Base-by-base conservation (phyloP, 2,888 invertebrate genomes). In the Ochropleura plecta region DNA sequence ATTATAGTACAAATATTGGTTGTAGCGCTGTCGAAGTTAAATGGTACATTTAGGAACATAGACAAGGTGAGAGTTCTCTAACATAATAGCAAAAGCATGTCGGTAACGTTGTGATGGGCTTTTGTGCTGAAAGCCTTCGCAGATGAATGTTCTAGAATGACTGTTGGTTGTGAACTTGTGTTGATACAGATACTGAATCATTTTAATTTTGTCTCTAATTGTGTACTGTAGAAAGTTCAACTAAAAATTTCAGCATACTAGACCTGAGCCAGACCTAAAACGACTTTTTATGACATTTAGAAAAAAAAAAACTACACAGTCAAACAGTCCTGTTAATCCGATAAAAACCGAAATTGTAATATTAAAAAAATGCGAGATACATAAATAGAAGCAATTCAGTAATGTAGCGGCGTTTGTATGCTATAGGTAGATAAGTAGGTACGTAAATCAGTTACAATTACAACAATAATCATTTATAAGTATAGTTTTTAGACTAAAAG, bases 401-500 rank as follows among this genome's bases (percentile, higher is more conserved):
- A 82, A 79, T 73, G 73, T 85, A 59, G 87, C 84, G 79, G 84
- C 68, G 70, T 72, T 66, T 76, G 79, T 82, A 76, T 81, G 76
- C 74, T 79, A 73, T 78, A 73, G 63, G 72, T 81, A 73, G 83
- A 87, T 81, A 87, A 79, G 80, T 90, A 89, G 88, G 89, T 90
- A 89, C 88, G 88, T 88, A 86, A 82, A 88, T 89, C 88, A 89
- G 88, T 91, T 91, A 92, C 86, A 88, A 88, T 89, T 89, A 86
- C 90, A 88, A 91, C 91, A 89, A 90, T 92, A 89, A 91, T 89
- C 76, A 83, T 83, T 79, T 72, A 90, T 91, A 90, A 89, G 89
- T 91, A 90, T 91, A 90, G 86, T 91, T 92, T 75, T 92, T 93
- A 93, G 80, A 92, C 94, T 96, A 95, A 90, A 95, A 95, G 95